Percentiles rank a stretch among this genome's conserved stretches.
phyloP scores from a whole-genome alignment of 2,888 invertebrate genomes.

The Hipparchia sbordonii region DNA sequence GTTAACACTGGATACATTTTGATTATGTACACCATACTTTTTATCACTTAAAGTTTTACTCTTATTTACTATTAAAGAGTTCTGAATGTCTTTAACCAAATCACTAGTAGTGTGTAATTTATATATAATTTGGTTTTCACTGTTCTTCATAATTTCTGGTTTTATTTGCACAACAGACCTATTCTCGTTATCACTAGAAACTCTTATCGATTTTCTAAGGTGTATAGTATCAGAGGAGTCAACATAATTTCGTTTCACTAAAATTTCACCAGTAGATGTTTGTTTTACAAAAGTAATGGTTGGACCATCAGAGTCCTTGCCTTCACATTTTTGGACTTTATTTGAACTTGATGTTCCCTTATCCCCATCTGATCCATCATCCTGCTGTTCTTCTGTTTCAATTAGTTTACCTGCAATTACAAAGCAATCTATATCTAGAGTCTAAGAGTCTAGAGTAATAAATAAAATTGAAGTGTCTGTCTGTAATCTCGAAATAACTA shows the following conservation, averaged over 20 bases:
- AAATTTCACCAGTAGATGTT: conserved; percentile 70
- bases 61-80: conserved; percentile 77
- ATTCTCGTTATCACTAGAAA: conserved; percentile 74
- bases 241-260: conserved; percentile 69
- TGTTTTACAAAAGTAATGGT: conserved; percentile 76
- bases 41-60: conserved; percentile 78
- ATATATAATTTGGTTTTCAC: conserved; percentile 73
- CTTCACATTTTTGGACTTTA: conserved; percentile 58
- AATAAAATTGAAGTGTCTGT: no score
- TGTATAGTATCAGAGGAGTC: conserved; percentile 72
- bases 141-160: conserved; percentile 72
- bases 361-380: conserved; percentile 80
- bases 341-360: conserved; percentile 61
- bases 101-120: conserved; percentile 72
- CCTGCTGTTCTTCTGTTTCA: conserved; percentile 83
- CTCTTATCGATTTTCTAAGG: conserved; percentile 71
- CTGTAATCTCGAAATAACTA: no score
- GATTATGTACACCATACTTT: conserved; percentile 79
- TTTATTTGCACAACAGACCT: conserved; percentile 74
- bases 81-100: conserved; percentile 79
- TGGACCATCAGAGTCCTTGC: conserved; percentile 62
- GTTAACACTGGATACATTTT: conserved; percentile 74
- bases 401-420: conserved; percentile 80
- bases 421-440: no score
- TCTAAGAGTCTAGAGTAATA: no score